Base-by-base conservation (phyloP, 2,797 vertebrate species). In the Champsocephalus gunnari region DNA sequence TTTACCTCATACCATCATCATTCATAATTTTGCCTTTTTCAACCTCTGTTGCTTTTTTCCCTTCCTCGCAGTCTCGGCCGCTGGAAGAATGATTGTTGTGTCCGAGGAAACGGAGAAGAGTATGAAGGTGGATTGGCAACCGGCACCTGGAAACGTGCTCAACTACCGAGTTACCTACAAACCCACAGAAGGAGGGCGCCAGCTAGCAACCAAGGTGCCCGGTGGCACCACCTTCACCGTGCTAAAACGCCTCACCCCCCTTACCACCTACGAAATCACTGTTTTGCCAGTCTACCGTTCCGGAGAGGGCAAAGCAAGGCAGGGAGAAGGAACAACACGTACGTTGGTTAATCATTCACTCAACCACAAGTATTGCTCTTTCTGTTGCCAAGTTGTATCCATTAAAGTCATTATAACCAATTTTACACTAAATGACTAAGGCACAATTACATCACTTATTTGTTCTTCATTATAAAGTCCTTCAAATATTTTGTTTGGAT, bases 271-370 rank as follows among this genome's bases (percentile, higher is more conserved):
- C 2, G 95, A 99, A 54, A 94, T 99, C 80, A 95, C 84, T 0
- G 98, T 99, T 41, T 74, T 97, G 71, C 98, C 98, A 0, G 87
- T 98, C 41, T 99, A 99, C 83, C 97, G 94, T 49, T 94, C 90
- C 11, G 97, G 97, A 75, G 97, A 97, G 56, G 98, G 98, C 86
- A 98, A 95, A 92, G 84, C 95, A 71, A 96, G 98, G 81, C 95
- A 97, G 94, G 98, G 97, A 82, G 95, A 93, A 77, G 98, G 98
- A 94, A 98, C 96, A 66, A 99, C 98, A 95, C 87, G 98, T 99
- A 96, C 12, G 94, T 92, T 80, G 67, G 44, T 73, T 13, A 64
- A 71, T 73, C 57, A 47, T 59, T 76, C 62, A 66, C 10, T 7
- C 69, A 47, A 60, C 13, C 24, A 45, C 32, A 44, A 41, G 47